phyloP scores from a whole-genome alignment of 2,888 invertebrate species.

The Hololepta plana region DNA sequence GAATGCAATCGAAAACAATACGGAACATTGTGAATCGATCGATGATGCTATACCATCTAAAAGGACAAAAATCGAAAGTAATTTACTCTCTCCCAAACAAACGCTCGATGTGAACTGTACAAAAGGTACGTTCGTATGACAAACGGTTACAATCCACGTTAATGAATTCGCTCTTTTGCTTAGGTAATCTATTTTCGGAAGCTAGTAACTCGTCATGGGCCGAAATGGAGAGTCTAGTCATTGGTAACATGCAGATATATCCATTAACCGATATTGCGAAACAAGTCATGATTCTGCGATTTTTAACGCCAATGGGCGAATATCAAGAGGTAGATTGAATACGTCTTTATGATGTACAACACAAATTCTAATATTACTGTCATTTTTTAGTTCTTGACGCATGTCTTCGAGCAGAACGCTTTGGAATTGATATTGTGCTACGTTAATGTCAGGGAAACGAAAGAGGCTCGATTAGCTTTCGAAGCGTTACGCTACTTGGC shows the following conservation, averaged over 20 bases:
- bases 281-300: conserved; percentile 83
- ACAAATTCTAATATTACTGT: conserved; percentile 3
- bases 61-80: too few species aligned
- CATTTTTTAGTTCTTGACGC: conserved; percentile 55
- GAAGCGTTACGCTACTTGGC: conserved; percentile 92
- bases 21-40: too few species aligned
- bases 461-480: conserved; percentile 85
- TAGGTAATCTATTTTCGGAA: conserved; percentile 23
- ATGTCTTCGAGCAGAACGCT: conserved; percentile 86
- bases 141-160: not conserved
- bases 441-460: conserved; percentile 72
- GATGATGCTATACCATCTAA: too few species aligned
- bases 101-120: too few species aligned
- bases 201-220: conserved; percentile 82
- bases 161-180: not conserved
- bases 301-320: conserved; percentile 93
- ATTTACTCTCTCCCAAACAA: too few species aligned
- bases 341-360: conserved; percentile 5
- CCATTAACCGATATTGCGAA: conserved; percentile 78
- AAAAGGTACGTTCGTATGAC: too few species aligned
- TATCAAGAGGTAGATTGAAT: conserved; percentile 93
- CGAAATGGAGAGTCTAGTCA: conserved; percentile 74
- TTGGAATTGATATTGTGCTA: conserved; percentile 79
- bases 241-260: conserved; percentile 76
- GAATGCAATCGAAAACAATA: too few species aligned